Evolutionary conservation across 2,888 invertebrate genomes (phyloP), one percentile per base, ranked within the genome.

Genomic region (Stenolophus ochropezus): DNA sequence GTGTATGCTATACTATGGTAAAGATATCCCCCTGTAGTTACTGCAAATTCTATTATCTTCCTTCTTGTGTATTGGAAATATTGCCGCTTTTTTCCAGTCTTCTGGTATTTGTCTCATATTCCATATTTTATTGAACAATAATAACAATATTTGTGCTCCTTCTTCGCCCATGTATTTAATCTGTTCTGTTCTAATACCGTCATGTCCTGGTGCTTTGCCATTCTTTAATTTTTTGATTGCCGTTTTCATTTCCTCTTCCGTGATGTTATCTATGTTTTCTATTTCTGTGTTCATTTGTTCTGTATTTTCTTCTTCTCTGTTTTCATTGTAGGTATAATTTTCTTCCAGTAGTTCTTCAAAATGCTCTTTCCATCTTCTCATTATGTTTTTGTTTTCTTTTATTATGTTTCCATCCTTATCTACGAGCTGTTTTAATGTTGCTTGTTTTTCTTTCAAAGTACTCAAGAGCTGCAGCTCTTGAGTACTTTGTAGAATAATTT

Each of bases 341-440:
- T n/a, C 20, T 21, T 47, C 23, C 49, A 74, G 11, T 20, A 73
- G 18, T 11, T 74, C 51, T 49, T 74, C n/a, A 42, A 74, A 74
- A n/a, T 74, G 20, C 18, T 74, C 11, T 49, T 18, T 74, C 74
- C 74, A 74, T 18, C 51, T 47, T 23, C 18, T 18, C 49, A 74
- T 49, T 74, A 74, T 74, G 49, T 74, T 11, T 21, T 74, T 21
- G 5, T 74, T 18, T 4, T 74, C 20, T 47, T 42, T 47, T 33
- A 51, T 2, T 42, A 51, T 49, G 11, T 74, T 74, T 11, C 51
- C 51, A 2, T 74, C 16, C 27, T 76, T 76, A 6, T 56, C 21
- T 14, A 53, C 14, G n/a, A 53, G 53, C 25, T 25, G 6, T 53
- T 2, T 76, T 14, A 53, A 6, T n/a, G 21, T 27, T 5, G 20